Evolutionary conservation across 2,797 vertebrate genomes (phyloP).

Genomic region (Acipenser oxyrinchus): DNA sequence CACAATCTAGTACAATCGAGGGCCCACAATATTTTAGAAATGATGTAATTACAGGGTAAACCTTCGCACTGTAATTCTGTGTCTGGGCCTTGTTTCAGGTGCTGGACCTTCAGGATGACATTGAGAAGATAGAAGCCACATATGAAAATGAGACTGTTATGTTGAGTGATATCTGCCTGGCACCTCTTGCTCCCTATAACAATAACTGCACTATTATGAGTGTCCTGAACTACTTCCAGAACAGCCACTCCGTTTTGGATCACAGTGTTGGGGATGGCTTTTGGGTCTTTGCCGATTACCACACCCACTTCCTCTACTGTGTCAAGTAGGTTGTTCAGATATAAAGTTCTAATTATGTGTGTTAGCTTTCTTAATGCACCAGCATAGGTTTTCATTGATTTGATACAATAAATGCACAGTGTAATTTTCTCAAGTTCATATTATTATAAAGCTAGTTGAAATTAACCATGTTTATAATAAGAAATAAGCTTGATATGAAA

Average conservation of each 20-base stretch:
- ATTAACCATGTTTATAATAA: too few relatives aligned
- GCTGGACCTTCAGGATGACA: slow-evolving; percentile 77
- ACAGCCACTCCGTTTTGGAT: slow-evolving; percentile 75
- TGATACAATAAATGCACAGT: too few relatives aligned
- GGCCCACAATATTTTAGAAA: too few relatives aligned
- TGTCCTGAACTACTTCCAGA: slow-evolving; percentile 93
- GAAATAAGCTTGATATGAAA: too few relatives aligned
- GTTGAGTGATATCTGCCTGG: slow-evolving; percentile 80
- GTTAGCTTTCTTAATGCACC: too few relatives aligned
- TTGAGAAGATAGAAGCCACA: slow-evolving; percentile 67
- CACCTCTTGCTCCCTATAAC: slow-evolving; percentile 87
- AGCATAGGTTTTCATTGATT: too few relatives aligned
- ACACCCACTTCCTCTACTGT: slow-evolving; percentile 90
- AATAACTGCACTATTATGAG: slow-evolving; percentile 91
- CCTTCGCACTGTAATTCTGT: too few relatives aligned
- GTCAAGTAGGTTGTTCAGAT: slow-evolving; percentile 60
- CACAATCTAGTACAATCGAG: too few relatives aligned
- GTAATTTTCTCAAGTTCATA: too few relatives aligned
- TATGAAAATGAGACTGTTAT: slow-evolving; percentile 69
- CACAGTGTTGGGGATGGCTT: slow-evolving; percentile 54
- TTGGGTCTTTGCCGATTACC: slow-evolving; percentile 69
- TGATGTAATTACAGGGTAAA: too few relatives aligned
- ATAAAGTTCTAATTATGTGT: background rate
- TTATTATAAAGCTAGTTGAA: too few relatives aligned
- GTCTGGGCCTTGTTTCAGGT: slow-evolving; percentile 53